phyloP scores from a whole-genome alignment of 2,888 invertebrate species.

The Campoletis raptor region DNA sequence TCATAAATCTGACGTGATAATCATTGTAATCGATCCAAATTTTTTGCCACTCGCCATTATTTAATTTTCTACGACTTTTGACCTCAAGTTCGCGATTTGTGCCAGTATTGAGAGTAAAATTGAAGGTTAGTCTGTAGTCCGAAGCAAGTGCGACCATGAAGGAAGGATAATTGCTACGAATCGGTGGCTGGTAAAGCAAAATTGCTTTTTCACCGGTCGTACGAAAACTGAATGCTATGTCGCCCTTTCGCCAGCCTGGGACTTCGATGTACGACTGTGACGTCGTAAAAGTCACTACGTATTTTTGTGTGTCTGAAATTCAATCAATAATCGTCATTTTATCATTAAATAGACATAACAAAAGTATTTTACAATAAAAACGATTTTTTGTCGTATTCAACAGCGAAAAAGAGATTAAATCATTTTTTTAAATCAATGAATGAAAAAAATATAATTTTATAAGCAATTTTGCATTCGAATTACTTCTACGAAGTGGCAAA shows the following conservation, averaged over 20 bases:
- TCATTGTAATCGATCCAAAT: slow-evolving; percentile 98
- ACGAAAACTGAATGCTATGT: slow-evolving; percentile 96
- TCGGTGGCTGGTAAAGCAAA: slow-evolving; percentile 95
- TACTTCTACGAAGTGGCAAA: no score
- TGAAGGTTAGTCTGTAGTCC: slow-evolving; percentile 95
- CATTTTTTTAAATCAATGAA: neutral
- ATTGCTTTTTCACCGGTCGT: slow-evolving; percentile 96
- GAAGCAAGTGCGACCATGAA: slow-evolving; percentile 95
- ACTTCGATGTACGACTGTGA: slow-evolving; percentile 97
- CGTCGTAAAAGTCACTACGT: slow-evolving; percentile 97
- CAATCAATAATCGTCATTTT: neutral
- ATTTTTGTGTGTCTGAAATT: slow-evolving; percentile 93
- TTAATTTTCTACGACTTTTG: slow-evolving; percentile 92
- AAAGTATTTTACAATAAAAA: neutral
- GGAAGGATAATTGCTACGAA: slow-evolving; percentile 94
- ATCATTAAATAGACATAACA: no score
- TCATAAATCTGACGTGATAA: slow-evolving; percentile 96
- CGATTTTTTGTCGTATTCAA: neutral
- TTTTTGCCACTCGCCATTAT: slow-evolving; percentile 98
- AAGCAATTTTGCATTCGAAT: no score
- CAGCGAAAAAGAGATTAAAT: neutral
- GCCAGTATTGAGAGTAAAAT: slow-evolving; percentile 95
- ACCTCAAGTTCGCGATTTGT: slow-evolving; percentile 93
- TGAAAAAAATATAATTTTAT: neutral
- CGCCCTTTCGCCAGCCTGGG: slow-evolving; percentile 96